Percentiles rank a stretch among this genome's conserved stretches.
These are phyloP conservation scores for Alosa alosa DNA, from an alignment of 2,113 vertebrate genomes.

Conservation along the genomic window DNA sequence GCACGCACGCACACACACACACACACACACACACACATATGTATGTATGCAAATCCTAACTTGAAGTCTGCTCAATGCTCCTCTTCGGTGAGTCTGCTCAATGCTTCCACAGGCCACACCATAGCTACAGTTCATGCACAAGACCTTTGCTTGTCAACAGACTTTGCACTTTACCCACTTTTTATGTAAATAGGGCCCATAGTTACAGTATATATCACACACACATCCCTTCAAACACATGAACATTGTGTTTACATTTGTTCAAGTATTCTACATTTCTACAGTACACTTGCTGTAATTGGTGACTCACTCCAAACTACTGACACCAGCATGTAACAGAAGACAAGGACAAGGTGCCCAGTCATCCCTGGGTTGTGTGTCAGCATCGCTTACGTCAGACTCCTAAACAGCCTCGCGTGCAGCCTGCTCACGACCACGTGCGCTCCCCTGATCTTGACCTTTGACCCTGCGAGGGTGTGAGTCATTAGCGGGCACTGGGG, in stretches of 20 bases:
- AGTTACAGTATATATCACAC: no score
- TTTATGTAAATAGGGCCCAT: no score
- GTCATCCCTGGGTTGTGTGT: neutral
- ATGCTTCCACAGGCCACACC: no score
- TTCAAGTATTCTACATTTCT: no score
- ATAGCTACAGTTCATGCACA: no score
- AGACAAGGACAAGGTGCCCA: neutral
- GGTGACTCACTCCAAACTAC: neutral
- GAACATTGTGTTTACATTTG: no score
- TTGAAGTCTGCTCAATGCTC: neutral
- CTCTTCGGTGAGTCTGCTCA: no score
- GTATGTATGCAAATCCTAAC: neutral
- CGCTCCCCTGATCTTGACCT: neutral
- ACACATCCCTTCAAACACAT: no score
- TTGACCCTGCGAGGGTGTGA: constrained; percentile 38
- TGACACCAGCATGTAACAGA: neutral
- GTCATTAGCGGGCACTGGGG: constrained; percentile 42
- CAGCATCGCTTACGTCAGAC: neutral
- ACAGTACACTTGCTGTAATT: neutral
- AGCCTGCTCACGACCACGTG: neutral
- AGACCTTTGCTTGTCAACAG: no score
- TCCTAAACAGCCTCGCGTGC: constrained; percentile 1
- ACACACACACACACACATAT: constrained; percentile 21
- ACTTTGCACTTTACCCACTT: no score
- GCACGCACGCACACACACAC: constrained; percentile 13